phyloP scores from a whole-genome alignment of 2,797 vertebrate species.

The Harpagifer antarcticus region DNA sequence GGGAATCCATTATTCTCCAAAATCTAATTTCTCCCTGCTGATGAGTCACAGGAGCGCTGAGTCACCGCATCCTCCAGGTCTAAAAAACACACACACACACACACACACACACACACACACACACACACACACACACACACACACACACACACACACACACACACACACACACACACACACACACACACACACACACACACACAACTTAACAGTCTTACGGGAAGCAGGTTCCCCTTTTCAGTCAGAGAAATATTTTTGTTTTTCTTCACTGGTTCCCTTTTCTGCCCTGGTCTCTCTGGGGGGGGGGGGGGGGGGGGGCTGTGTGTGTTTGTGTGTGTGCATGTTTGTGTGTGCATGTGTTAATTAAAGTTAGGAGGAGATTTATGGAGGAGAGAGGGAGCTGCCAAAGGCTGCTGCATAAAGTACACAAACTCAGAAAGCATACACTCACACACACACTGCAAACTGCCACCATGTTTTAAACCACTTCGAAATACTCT shows the following conservation, averaged over 20 bases:
- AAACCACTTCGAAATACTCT: background rate
- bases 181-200: background rate
- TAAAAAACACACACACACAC: background rate
- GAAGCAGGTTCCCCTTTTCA: slow-evolving; percentile 68
- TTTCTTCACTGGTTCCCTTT: slow-evolving; percentile 48
- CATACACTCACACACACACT: slow-evolving; percentile 21
- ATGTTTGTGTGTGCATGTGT: slow-evolving; percentile 37
- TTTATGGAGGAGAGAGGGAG: slow-evolving; percentile 56
- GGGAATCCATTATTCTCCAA: slow-evolving; percentile 3
- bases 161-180: background rate
- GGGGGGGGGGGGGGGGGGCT: background rate
- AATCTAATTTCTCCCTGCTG: slow-evolving; percentile 21
- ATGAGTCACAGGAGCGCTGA: slow-evolving; percentile 66
- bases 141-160: background rate
- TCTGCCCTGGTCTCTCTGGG: slow-evolving; percentile 59
- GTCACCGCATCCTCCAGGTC: slow-evolving; percentile 54
- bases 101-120: background rate
- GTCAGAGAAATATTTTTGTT: slow-evolving; percentile 69
- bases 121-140: background rate
- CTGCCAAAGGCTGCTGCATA: slow-evolving; percentile 73
- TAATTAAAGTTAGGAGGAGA: slow-evolving; percentile 81
- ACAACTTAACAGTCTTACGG: slow-evolving; percentile 40
- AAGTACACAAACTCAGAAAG: slow-evolving; percentile 66
- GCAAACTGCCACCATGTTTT: slow-evolving; percentile 18
- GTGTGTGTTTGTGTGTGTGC: slow-evolving; percentile 18